Evolutionary conservation across 1,140 invertebrate species (phyloP).

Genomic region (Drosophila insularis): DNA sequence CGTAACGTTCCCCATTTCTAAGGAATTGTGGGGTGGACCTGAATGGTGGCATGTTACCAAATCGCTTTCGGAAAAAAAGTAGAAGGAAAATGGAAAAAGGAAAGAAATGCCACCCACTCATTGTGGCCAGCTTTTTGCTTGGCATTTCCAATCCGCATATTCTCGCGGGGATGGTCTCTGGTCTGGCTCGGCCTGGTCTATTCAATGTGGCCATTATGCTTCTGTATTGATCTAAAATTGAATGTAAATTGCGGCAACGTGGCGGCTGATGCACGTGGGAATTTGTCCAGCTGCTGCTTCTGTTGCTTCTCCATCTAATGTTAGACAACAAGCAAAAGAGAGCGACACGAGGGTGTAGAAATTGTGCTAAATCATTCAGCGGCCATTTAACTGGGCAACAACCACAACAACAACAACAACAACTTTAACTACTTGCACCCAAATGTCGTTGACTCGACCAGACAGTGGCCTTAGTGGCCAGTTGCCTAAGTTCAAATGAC

Average conservation of each 20-base stretch:
- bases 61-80: slow-evolving; percentile 52
- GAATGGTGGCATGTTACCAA: slow-evolving; percentile 38
- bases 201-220: slow-evolving; percentile 44
- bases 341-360: slow-evolving; percentile 16
- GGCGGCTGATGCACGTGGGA: slow-evolving; percentile 59
- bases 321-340: slow-evolving; percentile 25
- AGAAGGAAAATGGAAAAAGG: slow-evolving; percentile 46
- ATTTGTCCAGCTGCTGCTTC: slow-evolving; percentile 25
- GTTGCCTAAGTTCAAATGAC: slow-evolving; percentile 23
- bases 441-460: slow-evolving; percentile 68
- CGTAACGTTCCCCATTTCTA: background rate
- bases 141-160: background rate
- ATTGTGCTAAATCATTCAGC: slow-evolving; percentile 75
- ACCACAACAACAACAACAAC: slow-evolving; percentile 47
- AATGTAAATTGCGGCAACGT: slow-evolving; percentile 63
- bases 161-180: slow-evolving; percentile 7
- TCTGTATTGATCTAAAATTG: slow-evolving; percentile 68
- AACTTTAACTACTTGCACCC: slow-evolving; percentile 41
- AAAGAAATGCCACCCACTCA: slow-evolving; percentile 38
- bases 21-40: background rate
- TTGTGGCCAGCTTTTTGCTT: slow-evolving; percentile 27
- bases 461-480: slow-evolving; percentile 18
- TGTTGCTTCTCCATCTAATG: slow-evolving; percentile 27
- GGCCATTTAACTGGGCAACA: slow-evolving; percentile 61
- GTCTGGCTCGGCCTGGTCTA: background rate